phyloP scores from a whole-genome alignment of 2,113 vertebrate species.

The Mobula birostris region DNA sequence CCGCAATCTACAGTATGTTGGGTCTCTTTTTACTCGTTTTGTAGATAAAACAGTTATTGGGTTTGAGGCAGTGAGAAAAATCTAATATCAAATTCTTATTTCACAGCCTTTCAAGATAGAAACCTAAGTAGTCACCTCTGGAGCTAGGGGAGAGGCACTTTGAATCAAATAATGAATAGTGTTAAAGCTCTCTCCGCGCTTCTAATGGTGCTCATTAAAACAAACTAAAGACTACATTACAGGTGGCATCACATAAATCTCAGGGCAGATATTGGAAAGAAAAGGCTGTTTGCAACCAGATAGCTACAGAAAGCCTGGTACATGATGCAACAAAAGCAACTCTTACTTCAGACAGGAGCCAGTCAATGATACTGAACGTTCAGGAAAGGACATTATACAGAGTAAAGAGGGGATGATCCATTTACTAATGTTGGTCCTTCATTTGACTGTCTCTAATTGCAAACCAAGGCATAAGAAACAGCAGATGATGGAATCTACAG shows the following conservation, averaged over 20 bases:
- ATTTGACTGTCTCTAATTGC: not conserved
- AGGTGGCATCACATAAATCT: not conserved
- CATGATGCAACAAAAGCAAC: not conserved
- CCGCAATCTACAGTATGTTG: not conserved
- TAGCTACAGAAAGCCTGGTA: not conserved
- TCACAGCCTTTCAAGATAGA: not conserved
- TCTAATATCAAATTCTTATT: conserved; percentile 13
- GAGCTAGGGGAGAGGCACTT: not conserved
- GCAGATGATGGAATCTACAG: too few species aligned
- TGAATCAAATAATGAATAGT: not conserved
- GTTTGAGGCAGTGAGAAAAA: not conserved
- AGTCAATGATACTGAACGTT: not conserved
- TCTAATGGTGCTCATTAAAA: conserved; percentile 11
- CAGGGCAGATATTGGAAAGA: not conserved
- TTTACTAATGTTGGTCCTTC: not conserved
- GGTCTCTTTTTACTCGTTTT: not conserved
- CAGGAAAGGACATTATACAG: not conserved
- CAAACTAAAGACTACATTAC: not conserved
- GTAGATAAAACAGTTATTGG: not conserved
- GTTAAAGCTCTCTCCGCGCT: not conserved
- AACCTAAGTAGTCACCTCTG: not conserved
- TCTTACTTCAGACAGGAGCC: not conserved
- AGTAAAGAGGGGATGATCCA: not conserved
- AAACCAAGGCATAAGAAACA: too few species aligned
- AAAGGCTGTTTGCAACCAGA: not conserved